Conservation (phyloP, 2,888 invertebrate genomes). For the Drosophila engyochracea region DNA sequence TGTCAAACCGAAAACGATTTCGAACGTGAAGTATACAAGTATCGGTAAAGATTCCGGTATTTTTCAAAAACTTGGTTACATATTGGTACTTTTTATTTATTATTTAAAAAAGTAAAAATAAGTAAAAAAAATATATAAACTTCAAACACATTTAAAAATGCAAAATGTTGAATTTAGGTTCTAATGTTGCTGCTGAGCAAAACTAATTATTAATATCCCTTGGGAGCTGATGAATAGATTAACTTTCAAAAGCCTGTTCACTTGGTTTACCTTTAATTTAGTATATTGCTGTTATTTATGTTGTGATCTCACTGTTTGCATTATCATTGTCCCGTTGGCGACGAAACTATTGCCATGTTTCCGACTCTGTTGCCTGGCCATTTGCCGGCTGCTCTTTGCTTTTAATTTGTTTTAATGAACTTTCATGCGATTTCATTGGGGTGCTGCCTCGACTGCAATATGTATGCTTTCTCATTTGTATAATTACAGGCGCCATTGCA, state of each 20-base stretch:
- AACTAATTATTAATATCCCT: neutral
- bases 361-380: constrained; percentile 62
- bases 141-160: neutral
- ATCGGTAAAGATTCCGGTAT: neutral
- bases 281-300: neutral
- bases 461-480: constrained; percentile 80
- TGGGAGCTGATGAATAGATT: neutral
- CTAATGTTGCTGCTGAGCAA: neutral
- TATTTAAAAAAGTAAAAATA: neutral
- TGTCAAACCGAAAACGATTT: neutral
- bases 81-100: neutral
- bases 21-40: neutral
- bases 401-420: constrained; percentile 80
- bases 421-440: constrained; percentile 72
- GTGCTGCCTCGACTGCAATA: constrained; percentile 63
- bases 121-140: neutral
- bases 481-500: constrained; percentile 78
- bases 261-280: neutral
- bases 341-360: constrained; percentile 57
- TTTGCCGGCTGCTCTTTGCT: constrained; percentile 64
- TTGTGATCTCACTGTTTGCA: constrained; percentile 1
- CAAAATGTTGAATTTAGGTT: neutral
- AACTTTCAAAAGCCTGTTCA: neutral
- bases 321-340: constrained; percentile 16
- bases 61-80: neutral